Percentiles rank a stretch among this genome's conserved stretches.
Evolutionary conservation across 1,140 invertebrate species (phyloP).

Genomic region (Heliconius melpomene): DNA sequence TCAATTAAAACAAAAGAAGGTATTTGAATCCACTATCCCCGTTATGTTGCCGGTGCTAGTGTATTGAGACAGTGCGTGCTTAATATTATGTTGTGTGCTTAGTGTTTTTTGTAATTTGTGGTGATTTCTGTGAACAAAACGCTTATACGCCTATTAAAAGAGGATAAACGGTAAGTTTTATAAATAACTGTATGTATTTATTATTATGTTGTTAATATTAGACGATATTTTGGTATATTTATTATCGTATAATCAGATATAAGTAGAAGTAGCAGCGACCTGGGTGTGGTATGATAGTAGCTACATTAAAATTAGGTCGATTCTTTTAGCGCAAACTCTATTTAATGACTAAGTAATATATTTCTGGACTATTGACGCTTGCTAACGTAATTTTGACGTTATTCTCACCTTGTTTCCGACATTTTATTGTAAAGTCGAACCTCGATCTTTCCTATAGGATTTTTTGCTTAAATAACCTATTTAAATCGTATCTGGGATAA

Average conservation of each 20-base stretch:
- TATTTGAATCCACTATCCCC: conserved; percentile 48
- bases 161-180: conserved; percentile 65
- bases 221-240: conserved; percentile 21
- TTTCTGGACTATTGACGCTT: conserved; percentile 46
- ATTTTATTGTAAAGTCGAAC: conserved; percentile 33
- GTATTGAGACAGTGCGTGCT: conserved; percentile 70
- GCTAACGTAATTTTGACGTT: conserved; percentile 36
- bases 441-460: conserved; percentile 1
- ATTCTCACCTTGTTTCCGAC: conserved; percentile 33
- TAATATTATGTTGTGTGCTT: conserved; percentile 74
- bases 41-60: conserved; percentile 75
- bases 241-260: neutral
- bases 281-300: conserved; percentile 50
- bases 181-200: neutral
- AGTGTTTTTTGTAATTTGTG: conserved; percentile 65
- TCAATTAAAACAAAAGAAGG: conserved; percentile 59
- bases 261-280: neutral
- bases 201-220: neutral
- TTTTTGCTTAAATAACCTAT: neutral
- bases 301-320: conserved; percentile 56
- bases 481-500: neutral
- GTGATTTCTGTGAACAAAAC: conserved; percentile 61
- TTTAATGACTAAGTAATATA: conserved; percentile 47
- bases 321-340: conserved; percentile 55
- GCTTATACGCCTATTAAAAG: conserved; percentile 49